phyloP scores from a whole-genome alignment of 1,140 invertebrate species.

The Schlechtendalia chinensis region DNA sequence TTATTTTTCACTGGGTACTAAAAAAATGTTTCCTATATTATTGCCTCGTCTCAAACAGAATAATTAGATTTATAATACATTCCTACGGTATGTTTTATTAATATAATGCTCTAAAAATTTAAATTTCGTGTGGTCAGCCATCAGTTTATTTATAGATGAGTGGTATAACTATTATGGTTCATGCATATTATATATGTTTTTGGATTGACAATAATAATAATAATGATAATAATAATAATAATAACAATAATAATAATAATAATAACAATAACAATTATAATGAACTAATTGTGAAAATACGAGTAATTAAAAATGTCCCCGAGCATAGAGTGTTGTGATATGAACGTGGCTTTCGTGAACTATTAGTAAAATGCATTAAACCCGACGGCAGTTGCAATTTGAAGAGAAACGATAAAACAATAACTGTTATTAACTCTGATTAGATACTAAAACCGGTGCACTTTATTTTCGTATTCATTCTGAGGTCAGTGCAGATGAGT shows the following conservation, averaged over 20 bases:
- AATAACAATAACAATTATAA: not conserved
- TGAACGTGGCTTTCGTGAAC: not conserved
- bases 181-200: not conserved
- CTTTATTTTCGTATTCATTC: slow-evolving; percentile 32
- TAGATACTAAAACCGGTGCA: slow-evolving; percentile 18
- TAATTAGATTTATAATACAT: slow-evolving; percentile 8
- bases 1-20: not conserved
- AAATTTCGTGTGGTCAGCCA: slow-evolving; percentile 9
- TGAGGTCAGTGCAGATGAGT: slow-evolving; percentile 27
- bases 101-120: slow-evolving; percentile 20
- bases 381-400: not conserved
- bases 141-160: slow-evolving; percentile 27
- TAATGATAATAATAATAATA: not conserved
- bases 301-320: not conserved
- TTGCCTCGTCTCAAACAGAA: not conserved
- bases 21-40: not conserved
- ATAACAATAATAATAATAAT: not conserved
- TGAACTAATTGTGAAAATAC: not conserved
- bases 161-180: not conserved
- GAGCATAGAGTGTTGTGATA: not conserved
- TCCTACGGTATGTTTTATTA: slow-evolving; percentile 20
- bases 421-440: not conserved
- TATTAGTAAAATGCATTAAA: slow-evolving; percentile 24
- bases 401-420: not conserved
- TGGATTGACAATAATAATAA: not conserved